Evolutionary conservation across 92 coral and sea anemone genomes (phyloP).

Genomic region (Porites divaricata): DNA sequence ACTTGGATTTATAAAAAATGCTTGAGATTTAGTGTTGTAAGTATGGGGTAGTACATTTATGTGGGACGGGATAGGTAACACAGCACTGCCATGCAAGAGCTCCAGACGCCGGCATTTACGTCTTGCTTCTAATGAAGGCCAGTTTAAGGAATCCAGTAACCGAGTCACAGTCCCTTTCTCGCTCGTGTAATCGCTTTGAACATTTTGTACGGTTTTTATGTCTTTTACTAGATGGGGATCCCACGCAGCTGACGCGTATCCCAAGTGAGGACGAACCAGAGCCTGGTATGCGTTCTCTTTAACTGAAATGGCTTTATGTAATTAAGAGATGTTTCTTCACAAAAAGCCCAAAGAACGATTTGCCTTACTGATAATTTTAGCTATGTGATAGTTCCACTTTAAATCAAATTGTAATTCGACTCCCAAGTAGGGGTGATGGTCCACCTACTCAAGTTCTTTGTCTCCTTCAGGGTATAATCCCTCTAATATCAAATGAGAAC

Average conservation of each 20-base stretch:
- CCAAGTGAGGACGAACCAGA: constrained; percentile 34
- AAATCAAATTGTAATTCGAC: background rate
- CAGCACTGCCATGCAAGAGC: background rate
- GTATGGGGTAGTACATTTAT: too few species aligned
- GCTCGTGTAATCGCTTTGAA: background rate
- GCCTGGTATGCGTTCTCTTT: constrained; percentile 7
- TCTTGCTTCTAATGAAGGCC: constrained; percentile 13
- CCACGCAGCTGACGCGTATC: constrained; percentile 41
- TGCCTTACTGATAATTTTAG: background rate
- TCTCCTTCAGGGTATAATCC: background rate
- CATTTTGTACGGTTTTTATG: background rate
- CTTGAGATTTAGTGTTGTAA: too few species aligned
- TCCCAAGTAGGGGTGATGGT: background rate
- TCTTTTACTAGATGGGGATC: constrained; percentile 27
- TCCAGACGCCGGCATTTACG: constrained; percentile 15
- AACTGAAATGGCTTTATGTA: constrained; percentile 17
- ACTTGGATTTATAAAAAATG: too few species aligned
- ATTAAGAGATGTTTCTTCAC: constrained; percentile 16
- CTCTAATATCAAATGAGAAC: too few species aligned
- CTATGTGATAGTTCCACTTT: background rate
- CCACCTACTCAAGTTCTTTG: background rate
- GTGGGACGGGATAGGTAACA: too few species aligned
- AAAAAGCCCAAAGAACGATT: constrained; percentile 22
- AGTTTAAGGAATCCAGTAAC: background rate
- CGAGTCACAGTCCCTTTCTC: constrained; percentile 13